These are phyloP conservation scores for Saccopteryx bilineata DNA, from an alignment of 2,113 vertebrate genomes.

Conservation along the genomic window DNA sequence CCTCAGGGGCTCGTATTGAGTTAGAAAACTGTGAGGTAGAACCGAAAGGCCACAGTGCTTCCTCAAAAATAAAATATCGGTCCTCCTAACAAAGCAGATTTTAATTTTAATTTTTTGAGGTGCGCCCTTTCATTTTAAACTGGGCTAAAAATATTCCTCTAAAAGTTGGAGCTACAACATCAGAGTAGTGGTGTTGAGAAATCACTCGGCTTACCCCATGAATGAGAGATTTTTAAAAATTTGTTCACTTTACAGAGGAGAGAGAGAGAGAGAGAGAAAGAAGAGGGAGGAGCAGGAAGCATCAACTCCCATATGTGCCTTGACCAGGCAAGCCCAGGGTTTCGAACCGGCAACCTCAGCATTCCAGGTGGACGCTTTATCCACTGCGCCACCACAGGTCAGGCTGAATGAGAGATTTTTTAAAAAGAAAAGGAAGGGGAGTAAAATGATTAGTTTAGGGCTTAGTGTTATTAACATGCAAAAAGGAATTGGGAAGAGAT, in stretches of 20 bases:
- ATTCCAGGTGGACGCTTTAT: too few relatives aligned
- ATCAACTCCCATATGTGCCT: too few relatives aligned
- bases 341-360: too few relatives aligned
- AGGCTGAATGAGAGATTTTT: too few relatives aligned
- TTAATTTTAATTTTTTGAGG: neutral
- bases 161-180: neutral
- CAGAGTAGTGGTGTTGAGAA: neutral
- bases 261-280: too few relatives aligned
- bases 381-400: too few relatives aligned
- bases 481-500: neutral
- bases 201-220: neutral
- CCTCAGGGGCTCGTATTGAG: neutral
- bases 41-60: neutral
- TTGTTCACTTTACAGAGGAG: too few relatives aligned
- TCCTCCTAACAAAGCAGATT: neutral
- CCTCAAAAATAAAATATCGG: neutral
- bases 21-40: neutral
- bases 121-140: neutral
- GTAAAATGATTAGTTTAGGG: neutral
- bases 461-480: neutral
- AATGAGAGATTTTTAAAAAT: neutral
- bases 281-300: too few relatives aligned
- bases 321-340: too few relatives aligned
- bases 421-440: neutral
- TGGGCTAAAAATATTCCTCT: neutral